Conservation (phyloP, 2,113 vertebrate genomes). For the Columba livia region DNA sequence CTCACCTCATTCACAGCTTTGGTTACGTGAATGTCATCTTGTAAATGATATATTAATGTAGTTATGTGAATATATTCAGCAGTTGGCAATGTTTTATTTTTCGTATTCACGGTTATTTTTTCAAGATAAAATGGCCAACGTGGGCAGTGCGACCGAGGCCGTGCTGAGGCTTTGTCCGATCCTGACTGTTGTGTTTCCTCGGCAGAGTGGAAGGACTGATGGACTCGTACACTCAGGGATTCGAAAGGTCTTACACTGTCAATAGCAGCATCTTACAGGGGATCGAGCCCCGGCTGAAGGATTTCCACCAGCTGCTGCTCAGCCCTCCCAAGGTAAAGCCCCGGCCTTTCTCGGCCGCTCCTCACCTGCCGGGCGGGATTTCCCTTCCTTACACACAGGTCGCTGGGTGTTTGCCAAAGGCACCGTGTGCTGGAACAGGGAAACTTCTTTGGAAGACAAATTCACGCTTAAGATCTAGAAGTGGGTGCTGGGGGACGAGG, state of each 20-base stretch:
- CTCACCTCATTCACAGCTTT: not conserved
- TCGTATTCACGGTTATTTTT: not conserved
- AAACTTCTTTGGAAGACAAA: fast-evolving
- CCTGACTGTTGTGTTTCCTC: too few relatives aligned
- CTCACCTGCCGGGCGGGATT: not conserved
- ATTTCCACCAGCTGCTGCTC: constrained; percentile 96
- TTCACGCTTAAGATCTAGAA: fast-evolving
- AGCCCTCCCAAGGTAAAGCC: constrained; percentile 88
- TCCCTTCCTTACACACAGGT: fast-evolving
- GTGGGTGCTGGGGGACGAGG: fast-evolving
- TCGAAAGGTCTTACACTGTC: constrained; percentile 89
- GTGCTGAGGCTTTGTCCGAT: fast-evolving
- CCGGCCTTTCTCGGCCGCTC: too few relatives aligned
- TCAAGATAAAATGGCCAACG: not conserved
- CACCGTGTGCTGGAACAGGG: fast-evolving
- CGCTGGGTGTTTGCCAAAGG: not conserved
- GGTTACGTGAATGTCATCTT: not conserved
- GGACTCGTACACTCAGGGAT: constrained; percentile 97
- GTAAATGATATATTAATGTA: fast-evolving
- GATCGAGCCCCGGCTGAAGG: constrained; percentile 91
- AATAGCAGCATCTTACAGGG: constrained; percentile 88
- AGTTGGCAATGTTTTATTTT: not conserved
- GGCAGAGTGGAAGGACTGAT: constrained; percentile 91
- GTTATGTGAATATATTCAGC: too few relatives aligned
- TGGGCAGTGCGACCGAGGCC: not conserved